Base-by-base conservation (phyloP, 2,888 invertebrate genomes). In the Alloscopus bannaensis region DNA sequence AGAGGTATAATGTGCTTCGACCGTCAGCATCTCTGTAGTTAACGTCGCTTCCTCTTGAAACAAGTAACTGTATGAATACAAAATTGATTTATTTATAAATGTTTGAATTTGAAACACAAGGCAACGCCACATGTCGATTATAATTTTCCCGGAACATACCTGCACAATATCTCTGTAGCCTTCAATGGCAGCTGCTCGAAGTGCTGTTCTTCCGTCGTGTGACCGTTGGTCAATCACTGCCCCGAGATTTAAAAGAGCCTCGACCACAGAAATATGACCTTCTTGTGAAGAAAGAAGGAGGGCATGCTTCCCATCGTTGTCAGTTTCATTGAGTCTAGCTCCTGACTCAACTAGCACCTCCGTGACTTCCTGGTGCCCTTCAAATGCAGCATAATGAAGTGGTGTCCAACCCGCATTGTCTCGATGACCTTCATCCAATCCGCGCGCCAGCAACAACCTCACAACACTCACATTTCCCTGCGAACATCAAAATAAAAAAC, bases 351-450 rank as follows among this genome's bases (percentile, higher is more conserved):
- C 89, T 0, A 95, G 88, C 0, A 93, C 93, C 86, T 94, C 93
- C 86, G 94, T 93, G 0, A 96, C 95, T 87, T 94, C 94, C 66
- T 92, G 89, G 88, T 97, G 96, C 13, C 96, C 94, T 90, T 98
- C 97, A 88, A 97, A 98, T 16, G 98, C 95, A 0, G 98, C 94
- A 88, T 98, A 98, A 88, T 98, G 98, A 69, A 99, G 88, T 0
- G 99, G 97, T 0, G 98, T 98, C 98, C 98, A 98, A 0, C 98
- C 85, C 24, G 84, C 83, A 50, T 80, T 81, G 42, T 98, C 98
- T 13, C 90, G 86, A 84, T 91, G 90, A 87, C 89, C 89, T 86
- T 91, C 90, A 86, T 91, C 90, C 79, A 89, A 87, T 87, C 92
- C 98, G 84, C 96, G 91, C 88, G 95, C 97, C 18, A 98, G 90